phyloP scores from a whole-genome alignment of 2,797 vertebrate genomes.

The Agapornis canus region DNA sequence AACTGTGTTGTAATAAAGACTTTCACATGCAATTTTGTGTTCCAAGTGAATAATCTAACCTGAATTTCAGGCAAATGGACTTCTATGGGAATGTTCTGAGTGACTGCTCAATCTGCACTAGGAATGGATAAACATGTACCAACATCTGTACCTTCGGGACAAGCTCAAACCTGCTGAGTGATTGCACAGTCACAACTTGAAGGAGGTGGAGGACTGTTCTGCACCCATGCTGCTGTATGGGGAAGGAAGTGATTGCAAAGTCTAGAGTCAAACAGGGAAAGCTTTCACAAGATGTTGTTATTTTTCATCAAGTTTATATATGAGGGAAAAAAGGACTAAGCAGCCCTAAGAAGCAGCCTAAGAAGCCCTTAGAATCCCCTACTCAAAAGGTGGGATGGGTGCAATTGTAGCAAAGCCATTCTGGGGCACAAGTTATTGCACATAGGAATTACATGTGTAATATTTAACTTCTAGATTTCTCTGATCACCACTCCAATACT shows the following conservation, averaged over 20 bases:
- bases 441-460: not conserved
- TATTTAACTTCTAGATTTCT: not conserved
- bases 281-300: not conserved
- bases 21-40: not conserved
- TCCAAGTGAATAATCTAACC: not conserved
- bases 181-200: not conserved
- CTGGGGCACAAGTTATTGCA: not conserved
- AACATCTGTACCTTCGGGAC: not conserved
- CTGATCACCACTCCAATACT: not conserved
- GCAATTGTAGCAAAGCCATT: fast-evolving
- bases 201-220: not conserved
- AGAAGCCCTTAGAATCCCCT: not conserved
- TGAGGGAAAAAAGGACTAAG: not conserved
- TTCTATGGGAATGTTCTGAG: fast-evolving
- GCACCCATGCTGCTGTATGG: not conserved
- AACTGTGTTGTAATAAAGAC: not conserved
- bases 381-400: not conserved
- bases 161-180: not conserved
- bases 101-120: not conserved
- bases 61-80: not conserved
- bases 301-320: not conserved
- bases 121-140: not conserved
- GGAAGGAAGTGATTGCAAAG: not conserved
- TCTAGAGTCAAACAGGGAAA: not conserved
- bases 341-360: not conserved